phyloP scores from a whole-genome alignment of 2,113 vertebrate species.

The Asarcornis scutulata region DNA sequence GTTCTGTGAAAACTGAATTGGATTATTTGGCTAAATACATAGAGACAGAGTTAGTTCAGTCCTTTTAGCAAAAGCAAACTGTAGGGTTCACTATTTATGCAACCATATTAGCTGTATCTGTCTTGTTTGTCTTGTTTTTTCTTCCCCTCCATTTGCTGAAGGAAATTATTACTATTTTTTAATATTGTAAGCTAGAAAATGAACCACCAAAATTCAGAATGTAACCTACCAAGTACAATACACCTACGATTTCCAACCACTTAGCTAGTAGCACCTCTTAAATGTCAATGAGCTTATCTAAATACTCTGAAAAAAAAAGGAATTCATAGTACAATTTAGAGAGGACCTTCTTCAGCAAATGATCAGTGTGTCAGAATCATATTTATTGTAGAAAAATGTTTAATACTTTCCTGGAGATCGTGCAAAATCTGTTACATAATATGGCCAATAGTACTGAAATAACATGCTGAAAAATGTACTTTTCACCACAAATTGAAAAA shows the following conservation, averaged over 20 bases:
- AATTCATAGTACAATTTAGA: not conserved
- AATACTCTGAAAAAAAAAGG: not conserved
- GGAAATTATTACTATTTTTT: not conserved
- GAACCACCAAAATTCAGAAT: not conserved
- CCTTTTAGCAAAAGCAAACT: not conserved
- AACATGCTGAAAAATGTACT: not conserved
- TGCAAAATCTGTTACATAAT: not conserved
- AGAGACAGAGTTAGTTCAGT: not conserved
- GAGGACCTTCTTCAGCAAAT: not conserved
- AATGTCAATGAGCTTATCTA: not conserved
- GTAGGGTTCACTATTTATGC: no score
- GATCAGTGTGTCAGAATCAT: not conserved
- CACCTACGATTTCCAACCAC: not conserved
- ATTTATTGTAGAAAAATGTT: not conserved
- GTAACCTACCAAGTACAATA: not conserved
- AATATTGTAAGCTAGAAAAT: not conserved
- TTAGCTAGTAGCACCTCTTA: not conserved
- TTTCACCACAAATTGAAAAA: not conserved
- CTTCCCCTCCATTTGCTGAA: not conserved
- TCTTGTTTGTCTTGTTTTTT: not conserved
- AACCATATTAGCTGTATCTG: not conserved
- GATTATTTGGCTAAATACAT: constrained; percentile 18
- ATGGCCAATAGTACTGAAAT: not conserved
- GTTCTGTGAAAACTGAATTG: not conserved
- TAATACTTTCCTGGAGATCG: not conserved